Evolutionary conservation across 2,888 invertebrate species (phyloP).

Genomic region (Apotomis betuletana): DNA sequence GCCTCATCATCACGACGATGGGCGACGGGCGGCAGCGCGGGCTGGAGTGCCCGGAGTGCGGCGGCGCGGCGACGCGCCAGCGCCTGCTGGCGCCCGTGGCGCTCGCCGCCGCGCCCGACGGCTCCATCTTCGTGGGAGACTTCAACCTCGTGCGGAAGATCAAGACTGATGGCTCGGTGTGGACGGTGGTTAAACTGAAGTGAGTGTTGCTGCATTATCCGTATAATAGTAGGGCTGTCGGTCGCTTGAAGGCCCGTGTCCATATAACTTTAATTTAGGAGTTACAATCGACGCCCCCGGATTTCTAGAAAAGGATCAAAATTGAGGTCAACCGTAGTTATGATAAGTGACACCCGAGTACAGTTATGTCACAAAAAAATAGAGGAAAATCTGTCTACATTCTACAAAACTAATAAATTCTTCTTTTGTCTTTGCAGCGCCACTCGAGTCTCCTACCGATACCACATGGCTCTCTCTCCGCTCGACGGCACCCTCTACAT

Average conservation of each 20-base stretch:
- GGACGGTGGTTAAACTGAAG: constrained; percentile 92
- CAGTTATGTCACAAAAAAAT: too few species aligned
- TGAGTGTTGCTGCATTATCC: constrained; percentile 71
- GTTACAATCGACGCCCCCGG: too few species aligned
- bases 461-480: constrained; percentile 98
- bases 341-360: too few species aligned
- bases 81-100: constrained; percentile 96
- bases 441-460: constrained; percentile 96
- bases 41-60: constrained; percentile 91
- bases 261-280: too few species aligned
- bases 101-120: constrained; percentile 95
- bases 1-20: constrained; percentile 95
- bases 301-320: too few species aligned
- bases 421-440: constrained; percentile 84
- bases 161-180: constrained; percentile 91
- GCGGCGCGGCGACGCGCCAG: constrained; percentile 90
- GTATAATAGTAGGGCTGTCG: too few species aligned
- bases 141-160: constrained; percentile 96
- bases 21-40: constrained; percentile 96
- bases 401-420: constrained; percentile 20
- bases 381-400: not conserved
- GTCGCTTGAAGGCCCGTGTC: too few species aligned
- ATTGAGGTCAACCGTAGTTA: too few species aligned
- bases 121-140: constrained; percentile 97
- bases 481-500: constrained; percentile 97